phyloP scores from a whole-genome alignment of 1,140 invertebrate genomes.

The Campoletis sonorensis region DNA sequence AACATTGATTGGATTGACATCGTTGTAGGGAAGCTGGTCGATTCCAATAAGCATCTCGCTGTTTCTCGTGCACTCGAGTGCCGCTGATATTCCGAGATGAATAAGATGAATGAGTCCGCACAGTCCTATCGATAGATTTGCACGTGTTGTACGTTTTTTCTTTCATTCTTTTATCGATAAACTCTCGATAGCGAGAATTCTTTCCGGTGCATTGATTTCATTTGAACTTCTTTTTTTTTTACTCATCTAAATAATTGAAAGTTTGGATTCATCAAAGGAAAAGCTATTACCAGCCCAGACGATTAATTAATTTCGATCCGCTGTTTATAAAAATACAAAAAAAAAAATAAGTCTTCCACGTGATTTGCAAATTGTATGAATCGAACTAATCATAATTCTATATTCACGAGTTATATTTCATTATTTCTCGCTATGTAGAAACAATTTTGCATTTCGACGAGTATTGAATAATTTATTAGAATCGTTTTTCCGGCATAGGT shows the following conservation, averaged over 20 bases:
- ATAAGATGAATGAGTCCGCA: not conserved
- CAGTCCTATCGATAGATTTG: not conserved
- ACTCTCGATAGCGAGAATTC: slow-evolving; percentile 15
- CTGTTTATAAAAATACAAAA: too few relatives aligned
- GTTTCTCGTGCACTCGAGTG: slow-evolving; percentile 8
- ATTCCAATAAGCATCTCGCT: slow-evolving; percentile 57
- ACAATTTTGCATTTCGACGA: not conserved
- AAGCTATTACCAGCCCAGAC: too few relatives aligned
- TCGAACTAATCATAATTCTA: too few relatives aligned
- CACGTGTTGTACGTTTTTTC: not conserved
- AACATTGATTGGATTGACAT: slow-evolving; percentile 74
- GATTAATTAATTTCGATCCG: too few relatives aligned
- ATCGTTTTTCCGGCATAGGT: slow-evolving; percentile 5
- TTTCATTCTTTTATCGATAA: slow-evolving; percentile 40
- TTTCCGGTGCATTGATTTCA: not conserved
- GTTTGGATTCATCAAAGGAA: too few relatives aligned
- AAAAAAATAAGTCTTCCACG: too few relatives aligned
- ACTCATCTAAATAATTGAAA: too few relatives aligned
- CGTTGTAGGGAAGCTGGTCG: slow-evolving; percentile 63
- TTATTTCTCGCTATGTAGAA: not conserved
- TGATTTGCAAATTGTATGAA: too few relatives aligned
- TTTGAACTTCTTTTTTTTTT: slow-evolving; percentile 2
- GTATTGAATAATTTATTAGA: slow-evolving; percentile 28
- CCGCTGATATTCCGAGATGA: slow-evolving; percentile 7
- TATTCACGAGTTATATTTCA: not conserved